Conservation (phyloP, 2,113 vertebrate species). For the Bubo scandiacus region DNA sequence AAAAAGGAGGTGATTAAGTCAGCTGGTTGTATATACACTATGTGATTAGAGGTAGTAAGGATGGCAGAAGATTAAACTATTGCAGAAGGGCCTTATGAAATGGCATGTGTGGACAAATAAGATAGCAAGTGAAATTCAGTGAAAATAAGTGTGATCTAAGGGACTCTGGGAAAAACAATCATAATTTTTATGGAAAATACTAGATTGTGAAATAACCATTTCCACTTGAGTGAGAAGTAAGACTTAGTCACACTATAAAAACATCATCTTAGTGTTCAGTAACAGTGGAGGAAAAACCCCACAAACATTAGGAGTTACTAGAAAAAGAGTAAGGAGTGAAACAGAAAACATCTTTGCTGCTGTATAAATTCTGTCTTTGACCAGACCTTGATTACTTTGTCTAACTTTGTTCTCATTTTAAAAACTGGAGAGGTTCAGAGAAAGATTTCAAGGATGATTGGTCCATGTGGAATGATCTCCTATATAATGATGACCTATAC, state of each 20-base stretch:
- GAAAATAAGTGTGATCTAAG: background rate
- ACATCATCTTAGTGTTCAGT: background rate
- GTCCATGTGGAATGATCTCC: background rate
- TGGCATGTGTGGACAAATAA: background rate
- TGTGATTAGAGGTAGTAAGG: background rate
- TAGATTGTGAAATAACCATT: background rate
- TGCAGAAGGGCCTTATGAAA: background rate
- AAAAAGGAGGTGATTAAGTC: background rate
- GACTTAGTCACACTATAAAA: background rate
- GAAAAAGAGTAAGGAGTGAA: background rate
- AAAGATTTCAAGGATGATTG: background rate
- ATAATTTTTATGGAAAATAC: background rate
- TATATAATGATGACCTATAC: background rate
- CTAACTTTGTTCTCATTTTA: background rate
- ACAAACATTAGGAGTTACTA: background rate
- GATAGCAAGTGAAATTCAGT: background rate
- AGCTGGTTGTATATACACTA: background rate
- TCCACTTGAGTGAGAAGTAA: background rate
- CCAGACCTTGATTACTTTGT: background rate
- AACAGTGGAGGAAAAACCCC: background rate
- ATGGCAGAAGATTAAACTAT: background rate
- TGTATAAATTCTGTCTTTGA: background rate
- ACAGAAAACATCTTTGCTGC: background rate
- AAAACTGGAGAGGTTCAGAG: background rate
- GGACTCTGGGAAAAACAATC: background rate